A percentile compares a stretch with the other conserved stretches of the same genome.
Conservation (phyloP, 2,888 invertebrate species). For the Noctua fimbriata region DNA sequence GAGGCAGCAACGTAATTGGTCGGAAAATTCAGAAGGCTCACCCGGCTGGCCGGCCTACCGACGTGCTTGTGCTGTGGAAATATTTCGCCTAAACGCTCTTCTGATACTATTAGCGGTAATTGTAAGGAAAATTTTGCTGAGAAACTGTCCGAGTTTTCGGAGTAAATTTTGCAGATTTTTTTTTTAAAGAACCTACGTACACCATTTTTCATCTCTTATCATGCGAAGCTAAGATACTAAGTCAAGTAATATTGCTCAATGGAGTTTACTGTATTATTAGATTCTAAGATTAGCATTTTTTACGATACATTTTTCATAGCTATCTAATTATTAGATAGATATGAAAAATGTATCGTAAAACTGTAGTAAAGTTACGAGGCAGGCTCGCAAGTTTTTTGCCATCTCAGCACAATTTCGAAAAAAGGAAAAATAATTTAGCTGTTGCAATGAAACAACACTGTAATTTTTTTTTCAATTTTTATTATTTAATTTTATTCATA, state of each 20-base stretch:
- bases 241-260: not conserved
- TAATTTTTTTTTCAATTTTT: too few species aligned
- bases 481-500: too few species aligned
- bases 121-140: not conserved
- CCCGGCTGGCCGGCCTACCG: conserved; percentile 43
- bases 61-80: conserved; percentile 32
- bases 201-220: not conserved
- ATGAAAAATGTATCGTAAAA: conserved; percentile 32
- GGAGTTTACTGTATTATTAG: too few species aligned
- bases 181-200: not conserved
- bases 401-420: conserved; percentile 5
- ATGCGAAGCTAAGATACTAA: not conserved
- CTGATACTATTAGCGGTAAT: conserved; percentile 30
- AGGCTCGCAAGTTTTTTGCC: not conserved
- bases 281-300: too few species aligned
- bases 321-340: not conserved
- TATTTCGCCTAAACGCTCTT: conserved; percentile 37
- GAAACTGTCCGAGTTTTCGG: not conserved
- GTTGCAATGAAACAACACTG: not conserved
- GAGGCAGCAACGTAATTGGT: conserved; percentile 75
- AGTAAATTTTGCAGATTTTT: not conserved
- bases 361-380: not conserved
- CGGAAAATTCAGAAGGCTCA: conserved; percentile 70
- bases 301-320: too few species aligned
- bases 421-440: not conserved